Conservation (phyloP, 2,888 invertebrate species). For the Ceraclea dissimilis region DNA sequence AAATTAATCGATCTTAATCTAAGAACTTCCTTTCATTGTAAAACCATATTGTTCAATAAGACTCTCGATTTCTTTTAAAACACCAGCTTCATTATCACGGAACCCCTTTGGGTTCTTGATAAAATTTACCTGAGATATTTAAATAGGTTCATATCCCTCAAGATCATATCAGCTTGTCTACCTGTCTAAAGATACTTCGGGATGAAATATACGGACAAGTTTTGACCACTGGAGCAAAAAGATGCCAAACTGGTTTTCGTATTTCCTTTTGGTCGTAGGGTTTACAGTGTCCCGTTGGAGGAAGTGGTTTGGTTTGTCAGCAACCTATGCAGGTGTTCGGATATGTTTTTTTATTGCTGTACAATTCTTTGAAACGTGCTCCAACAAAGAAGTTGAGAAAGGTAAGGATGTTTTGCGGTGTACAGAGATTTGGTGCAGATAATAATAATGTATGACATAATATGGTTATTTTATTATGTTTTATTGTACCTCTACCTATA, state of each 20-base stretch:
- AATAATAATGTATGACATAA: no score
- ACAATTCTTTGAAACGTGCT: no score
- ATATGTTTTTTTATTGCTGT: no score
- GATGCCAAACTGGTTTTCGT: neutral
- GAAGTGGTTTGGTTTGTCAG: neutral
- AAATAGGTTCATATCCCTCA: neutral
- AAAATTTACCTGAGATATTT: constrained; percentile 2
- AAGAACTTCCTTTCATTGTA: no score
- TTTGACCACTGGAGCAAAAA: neutral
- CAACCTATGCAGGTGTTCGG: no score
- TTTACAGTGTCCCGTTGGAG: neutral
- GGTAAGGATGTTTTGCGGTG: no score
- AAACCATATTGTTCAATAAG: no score
- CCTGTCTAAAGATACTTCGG: neutral
- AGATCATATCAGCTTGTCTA: neutral
- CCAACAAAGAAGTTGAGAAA: no score
- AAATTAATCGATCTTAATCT: no score
- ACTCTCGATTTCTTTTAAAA: neutral
- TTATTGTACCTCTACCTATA: no score
- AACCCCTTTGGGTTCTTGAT: neutral
- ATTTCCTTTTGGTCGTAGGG: neutral
- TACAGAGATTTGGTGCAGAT: no score
- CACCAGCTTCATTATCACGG: neutral
- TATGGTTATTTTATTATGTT: no score
- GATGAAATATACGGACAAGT: neutral